Conservation (phyloP, 2,797 vertebrate genomes). For the Diglossa cyanea region DNA sequence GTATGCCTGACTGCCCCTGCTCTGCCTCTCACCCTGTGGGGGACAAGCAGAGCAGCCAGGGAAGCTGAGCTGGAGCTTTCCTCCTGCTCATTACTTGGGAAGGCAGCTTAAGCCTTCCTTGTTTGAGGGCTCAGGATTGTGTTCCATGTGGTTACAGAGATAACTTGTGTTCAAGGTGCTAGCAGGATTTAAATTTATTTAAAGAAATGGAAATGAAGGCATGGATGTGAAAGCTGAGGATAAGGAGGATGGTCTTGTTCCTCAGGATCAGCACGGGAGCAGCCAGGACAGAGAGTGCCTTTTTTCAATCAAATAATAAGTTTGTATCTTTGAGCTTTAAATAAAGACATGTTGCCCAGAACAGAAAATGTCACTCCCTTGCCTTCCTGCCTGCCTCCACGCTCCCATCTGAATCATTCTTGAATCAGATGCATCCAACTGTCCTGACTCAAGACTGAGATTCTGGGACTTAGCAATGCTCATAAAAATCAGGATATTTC, state of each 20-base stretch:
- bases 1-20: not conserved
- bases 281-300: not conserved
- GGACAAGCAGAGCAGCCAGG: not conserved
- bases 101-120: not conserved
- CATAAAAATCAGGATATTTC: not conserved
- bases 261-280: not conserved
- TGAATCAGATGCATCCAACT: constrained; percentile 17
- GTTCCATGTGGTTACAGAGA: not conserved
- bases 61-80: not conserved
- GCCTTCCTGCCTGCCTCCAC: not conserved
- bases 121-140: not conserved
- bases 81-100: not conserved
- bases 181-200: not conserved
- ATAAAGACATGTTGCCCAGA: not conserved
- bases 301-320: not conserved
- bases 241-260: not conserved
- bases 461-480: not conserved
- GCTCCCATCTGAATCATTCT: not conserved
- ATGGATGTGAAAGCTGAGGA: not conserved
- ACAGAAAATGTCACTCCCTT: constrained; percentile 28
- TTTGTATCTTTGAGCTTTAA: not conserved
- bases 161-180: not conserved
- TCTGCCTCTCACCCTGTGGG: fast-evolving
- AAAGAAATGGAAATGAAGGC: constrained; percentile 27
- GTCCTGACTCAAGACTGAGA: not conserved